phyloP scores from a whole-genome alignment of 2,113 vertebrate species.

The Motacilla tschutschensis region DNA sequence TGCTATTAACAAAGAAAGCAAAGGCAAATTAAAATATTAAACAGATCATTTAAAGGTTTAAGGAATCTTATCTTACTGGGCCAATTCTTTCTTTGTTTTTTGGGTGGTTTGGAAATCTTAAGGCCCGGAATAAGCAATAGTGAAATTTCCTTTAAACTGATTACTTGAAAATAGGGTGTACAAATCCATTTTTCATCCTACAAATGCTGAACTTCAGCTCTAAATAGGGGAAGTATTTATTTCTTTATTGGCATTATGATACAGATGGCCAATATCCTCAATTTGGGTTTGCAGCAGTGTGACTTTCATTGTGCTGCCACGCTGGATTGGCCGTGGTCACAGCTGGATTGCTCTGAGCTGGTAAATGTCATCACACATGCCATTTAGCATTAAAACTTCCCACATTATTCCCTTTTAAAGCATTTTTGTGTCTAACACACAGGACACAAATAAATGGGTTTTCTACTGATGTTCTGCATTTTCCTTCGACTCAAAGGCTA shows the following conservation, averaged over 20 bases:
- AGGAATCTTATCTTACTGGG: not conserved
- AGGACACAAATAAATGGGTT: not conserved
- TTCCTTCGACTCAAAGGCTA: not conserved
- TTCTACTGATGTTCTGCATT: not conserved
- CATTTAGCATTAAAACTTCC: constrained; percentile 4
- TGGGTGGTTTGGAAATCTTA: not conserved
- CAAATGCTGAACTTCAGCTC: not conserved
- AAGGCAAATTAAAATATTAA: constrained; percentile 45
- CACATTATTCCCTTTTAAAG: not conserved
- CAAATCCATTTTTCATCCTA: constrained; percentile 1
- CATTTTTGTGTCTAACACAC: not conserved
- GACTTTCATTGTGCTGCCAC: not conserved
- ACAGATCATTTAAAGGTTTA: not conserved
- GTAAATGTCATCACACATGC: constrained; percentile 14
- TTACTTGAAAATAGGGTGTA: not conserved
- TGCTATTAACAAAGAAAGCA: constrained; percentile 19
- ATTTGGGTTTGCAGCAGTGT: not conserved
- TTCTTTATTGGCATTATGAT: not conserved
- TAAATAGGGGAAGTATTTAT: constrained; percentile 6
- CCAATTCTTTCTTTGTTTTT: not conserved
- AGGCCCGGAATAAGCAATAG: not conserved
- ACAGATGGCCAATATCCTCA: not conserved
- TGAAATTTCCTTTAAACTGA: not conserved
- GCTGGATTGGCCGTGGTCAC: not conserved
- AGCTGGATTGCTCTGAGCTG: constrained; percentile 8